Conservation (phyloP, 2,113 vertebrate genomes). For the Nannospalax galili region DNA sequence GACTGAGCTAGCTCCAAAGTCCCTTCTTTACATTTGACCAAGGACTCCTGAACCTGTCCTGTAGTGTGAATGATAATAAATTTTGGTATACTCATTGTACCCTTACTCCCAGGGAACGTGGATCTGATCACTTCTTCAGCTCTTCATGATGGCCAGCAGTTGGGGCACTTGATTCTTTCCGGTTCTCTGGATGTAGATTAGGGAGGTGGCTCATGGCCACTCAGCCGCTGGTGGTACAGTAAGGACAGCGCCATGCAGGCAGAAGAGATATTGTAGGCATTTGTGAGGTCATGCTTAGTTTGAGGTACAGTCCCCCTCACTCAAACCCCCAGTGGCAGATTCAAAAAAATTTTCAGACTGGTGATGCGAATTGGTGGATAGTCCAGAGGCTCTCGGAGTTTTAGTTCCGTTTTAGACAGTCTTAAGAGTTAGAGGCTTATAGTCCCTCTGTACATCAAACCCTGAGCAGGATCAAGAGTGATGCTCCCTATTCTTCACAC, state of each 20-base stretch:
- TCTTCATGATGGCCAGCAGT: slow-evolving; percentile 92
- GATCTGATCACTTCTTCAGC: slow-evolving; percentile 94
- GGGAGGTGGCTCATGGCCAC: background rate
- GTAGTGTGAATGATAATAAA: slow-evolving; percentile 93
- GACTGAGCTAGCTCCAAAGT: background rate
- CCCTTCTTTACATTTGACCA: slow-evolving; percentile 91
- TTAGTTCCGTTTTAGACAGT: background rate
- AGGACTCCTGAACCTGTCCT: slow-evolving; percentile 91
- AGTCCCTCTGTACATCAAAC: background rate
- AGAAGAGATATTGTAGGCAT: background rate
- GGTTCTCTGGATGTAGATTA: slow-evolving; percentile 83
- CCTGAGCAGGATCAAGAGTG: background rate
- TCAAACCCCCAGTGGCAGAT: background rate
- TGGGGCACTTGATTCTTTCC: slow-evolving; percentile 91
- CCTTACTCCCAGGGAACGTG: slow-evolving; percentile 93
- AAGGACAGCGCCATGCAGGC: background rate
- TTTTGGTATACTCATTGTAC: slow-evolving; percentile 93
- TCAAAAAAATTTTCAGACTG: background rate
- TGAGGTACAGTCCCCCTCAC: background rate
- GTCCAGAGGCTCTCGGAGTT: background rate
- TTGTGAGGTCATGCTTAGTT: background rate
- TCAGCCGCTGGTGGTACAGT: background rate
- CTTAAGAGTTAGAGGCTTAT: background rate
- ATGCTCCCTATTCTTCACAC: background rate
- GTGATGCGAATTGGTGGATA: background rate